phyloP scores from a whole-genome alignment of 1,140 invertebrate genomes.

The Babylonia areolata region DNA sequence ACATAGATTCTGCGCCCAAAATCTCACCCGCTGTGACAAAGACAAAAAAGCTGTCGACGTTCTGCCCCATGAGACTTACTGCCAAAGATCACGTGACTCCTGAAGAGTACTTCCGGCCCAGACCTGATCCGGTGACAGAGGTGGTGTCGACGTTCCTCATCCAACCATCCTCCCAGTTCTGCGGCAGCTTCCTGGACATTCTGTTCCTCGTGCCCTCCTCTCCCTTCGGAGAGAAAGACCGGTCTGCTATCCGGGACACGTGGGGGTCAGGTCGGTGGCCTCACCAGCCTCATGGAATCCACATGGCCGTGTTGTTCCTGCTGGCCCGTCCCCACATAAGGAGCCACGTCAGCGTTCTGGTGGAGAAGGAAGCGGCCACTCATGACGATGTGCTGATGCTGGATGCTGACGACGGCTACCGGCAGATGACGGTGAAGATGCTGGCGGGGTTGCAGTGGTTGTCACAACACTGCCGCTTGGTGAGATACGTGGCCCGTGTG shows the following conservation, averaged over 20 bases:
- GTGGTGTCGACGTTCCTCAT: slow-evolving; percentile 3
- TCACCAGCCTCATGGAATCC: not conserved
- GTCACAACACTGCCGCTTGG: slow-evolving; percentile 79
- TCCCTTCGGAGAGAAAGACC: not conserved
- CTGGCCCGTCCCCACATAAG: not conserved
- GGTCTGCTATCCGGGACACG: slow-evolving; percentile 45
- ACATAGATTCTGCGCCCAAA: too few species aligned
- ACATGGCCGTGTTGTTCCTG: slow-evolving; percentile 44
- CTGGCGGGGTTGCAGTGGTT: slow-evolving; percentile 90
- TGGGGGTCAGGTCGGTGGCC: slow-evolving; percentile 48
- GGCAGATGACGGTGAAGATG: slow-evolving; percentile 77
- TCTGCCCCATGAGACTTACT: not conserved
- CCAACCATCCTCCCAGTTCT: slow-evolving; percentile 14
- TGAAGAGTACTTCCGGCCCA: slow-evolving; percentile 25
- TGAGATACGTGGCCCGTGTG: not conserved
- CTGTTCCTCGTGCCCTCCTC: slow-evolving; percentile 42
- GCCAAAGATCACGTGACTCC: not conserved
- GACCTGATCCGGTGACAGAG: not conserved
- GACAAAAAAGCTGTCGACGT: not conserved
- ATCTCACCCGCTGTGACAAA: too few species aligned
- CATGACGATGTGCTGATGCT: slow-evolving; percentile 59
- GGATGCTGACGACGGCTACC: slow-evolving; percentile 60
- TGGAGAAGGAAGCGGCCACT: slow-evolving; percentile 37
- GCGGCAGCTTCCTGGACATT: slow-evolving; percentile 19
- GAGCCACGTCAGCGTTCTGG: not conserved